Evolutionary conservation across 2,888 invertebrate species (phyloP).

Genomic region (Aporophyla lueneburgensis): DNA sequence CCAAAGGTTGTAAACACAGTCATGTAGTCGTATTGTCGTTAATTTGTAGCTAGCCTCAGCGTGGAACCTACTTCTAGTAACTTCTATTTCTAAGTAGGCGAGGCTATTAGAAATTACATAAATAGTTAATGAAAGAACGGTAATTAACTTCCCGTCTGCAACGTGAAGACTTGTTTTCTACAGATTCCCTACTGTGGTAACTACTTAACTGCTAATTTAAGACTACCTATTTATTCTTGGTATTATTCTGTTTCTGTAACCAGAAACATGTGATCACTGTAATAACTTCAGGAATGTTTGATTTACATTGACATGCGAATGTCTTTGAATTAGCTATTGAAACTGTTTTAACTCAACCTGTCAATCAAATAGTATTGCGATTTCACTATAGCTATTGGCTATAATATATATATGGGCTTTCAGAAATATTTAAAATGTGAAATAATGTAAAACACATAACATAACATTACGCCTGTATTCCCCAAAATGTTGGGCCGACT

Average conservation of each 20-base stretch:
- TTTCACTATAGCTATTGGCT: neutral
- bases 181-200: neutral
- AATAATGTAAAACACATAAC: no score
- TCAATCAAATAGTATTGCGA: neutral
- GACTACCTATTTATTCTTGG: neutral
- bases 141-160: conserved; percentile 54
- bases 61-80: conserved; percentile 46
- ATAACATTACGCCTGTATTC: neutral
- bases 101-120: conserved; percentile 64
- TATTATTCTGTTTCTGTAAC: neutral
- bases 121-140: conserved; percentile 57
- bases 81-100: conserved; percentile 44
- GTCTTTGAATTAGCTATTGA: neutral
- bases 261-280: neutral
- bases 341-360: neutral
- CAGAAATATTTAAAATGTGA: neutral
- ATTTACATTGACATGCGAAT: neutral
- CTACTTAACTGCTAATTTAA: conserved; percentile 34
- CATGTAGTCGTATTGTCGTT: neutral
- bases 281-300: neutral
- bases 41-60: conserved; percentile 31
- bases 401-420: neutral
- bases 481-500: no score
- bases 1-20: neutral
- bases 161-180: conserved; percentile 26